phyloP scores from a whole-genome alignment of 2,888 invertebrate species.

The Oxystoma pomonae region DNA sequence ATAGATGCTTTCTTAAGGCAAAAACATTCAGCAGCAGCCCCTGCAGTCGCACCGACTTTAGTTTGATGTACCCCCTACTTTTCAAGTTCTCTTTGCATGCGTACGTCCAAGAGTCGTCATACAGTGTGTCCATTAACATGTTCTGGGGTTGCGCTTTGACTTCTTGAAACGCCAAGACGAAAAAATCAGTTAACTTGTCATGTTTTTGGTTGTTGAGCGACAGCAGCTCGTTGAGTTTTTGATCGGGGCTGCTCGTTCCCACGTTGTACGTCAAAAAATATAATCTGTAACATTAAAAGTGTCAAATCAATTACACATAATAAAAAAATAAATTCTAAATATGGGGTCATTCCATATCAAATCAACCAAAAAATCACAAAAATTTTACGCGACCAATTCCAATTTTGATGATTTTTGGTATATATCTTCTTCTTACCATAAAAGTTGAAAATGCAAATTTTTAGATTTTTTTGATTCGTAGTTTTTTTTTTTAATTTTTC shows the following conservation, averaged over 20 bases:
- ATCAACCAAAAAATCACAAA: too few species aligned
- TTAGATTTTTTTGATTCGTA: too few species aligned
- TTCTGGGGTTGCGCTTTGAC: slow-evolving; percentile 85
- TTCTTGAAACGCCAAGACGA: slow-evolving; percentile 83
- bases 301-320: too few species aligned
- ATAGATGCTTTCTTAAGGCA: slow-evolving; percentile 71
- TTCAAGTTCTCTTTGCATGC: slow-evolving; percentile 67
- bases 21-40: slow-evolving; percentile 79
- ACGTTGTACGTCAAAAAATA: slow-evolving; percentile 91
- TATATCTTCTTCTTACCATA: too few species aligned
- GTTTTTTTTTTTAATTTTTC: too few species aligned
- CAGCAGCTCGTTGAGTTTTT: slow-evolving; percentile 65
- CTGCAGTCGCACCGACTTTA: slow-evolving; percentile 78
- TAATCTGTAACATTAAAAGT: slow-evolving; percentile 61
- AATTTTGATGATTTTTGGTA: too few species aligned
- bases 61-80: slow-evolving; percentile 66
- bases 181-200: slow-evolving; percentile 74
- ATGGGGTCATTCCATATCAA: too few species aligned
- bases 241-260: slow-evolving; percentile 72
- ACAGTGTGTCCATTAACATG: slow-evolving; percentile 73
- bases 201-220: slow-evolving; percentile 54
- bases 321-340: too few species aligned
- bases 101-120: slow-evolving; percentile 82
- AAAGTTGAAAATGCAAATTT: too few species aligned
- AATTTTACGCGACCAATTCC: too few species aligned